These are phyloP conservation scores for Chloroceryle aenea DNA, from an alignment of 2,113 vertebrate genomes.

Conservation along the genomic window DNA sequence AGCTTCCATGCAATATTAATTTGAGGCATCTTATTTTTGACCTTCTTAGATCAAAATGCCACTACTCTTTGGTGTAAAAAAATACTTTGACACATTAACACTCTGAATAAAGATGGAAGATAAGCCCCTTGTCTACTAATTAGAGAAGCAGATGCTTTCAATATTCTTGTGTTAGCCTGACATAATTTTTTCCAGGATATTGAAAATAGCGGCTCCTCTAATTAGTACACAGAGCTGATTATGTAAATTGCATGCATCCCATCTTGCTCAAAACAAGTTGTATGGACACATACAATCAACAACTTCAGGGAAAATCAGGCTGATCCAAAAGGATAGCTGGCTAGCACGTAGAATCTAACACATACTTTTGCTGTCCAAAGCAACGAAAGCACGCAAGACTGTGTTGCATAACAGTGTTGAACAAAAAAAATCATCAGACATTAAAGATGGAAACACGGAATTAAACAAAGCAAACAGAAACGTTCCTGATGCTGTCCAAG, in stretches of 20 bases:
- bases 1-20: not conserved
- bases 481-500: not conserved
- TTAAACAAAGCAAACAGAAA: not conserved
- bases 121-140: constrained; percentile 19
- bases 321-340: not conserved
- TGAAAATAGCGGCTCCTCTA: not conserved
- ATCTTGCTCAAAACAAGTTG: constrained; percentile 35
- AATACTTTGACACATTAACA: not conserved
- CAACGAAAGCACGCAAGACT: not conserved
- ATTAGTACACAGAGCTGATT: constrained; percentile 52
- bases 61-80: not conserved
- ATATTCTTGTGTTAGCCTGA: constrained; percentile 3
- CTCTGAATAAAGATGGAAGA: constrained; percentile 13
- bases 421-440: not conserved
- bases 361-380: not conserved
- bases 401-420: not conserved
- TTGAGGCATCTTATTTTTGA: not conserved
- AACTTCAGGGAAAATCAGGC: not conserved
- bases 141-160: constrained; percentile 49
- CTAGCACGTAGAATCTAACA: not conserved
- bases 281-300: not conserved
- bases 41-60: constrained; percentile 6
- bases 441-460: not conserved
- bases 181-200: not conserved
- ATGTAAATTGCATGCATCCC: constrained; percentile 31